Percentiles rank a stretch among this genome's conserved stretches.
Evolutionary conservation across 2,888 invertebrate species (phyloP).

Genomic region (Siphlonurus alternatus): DNA sequence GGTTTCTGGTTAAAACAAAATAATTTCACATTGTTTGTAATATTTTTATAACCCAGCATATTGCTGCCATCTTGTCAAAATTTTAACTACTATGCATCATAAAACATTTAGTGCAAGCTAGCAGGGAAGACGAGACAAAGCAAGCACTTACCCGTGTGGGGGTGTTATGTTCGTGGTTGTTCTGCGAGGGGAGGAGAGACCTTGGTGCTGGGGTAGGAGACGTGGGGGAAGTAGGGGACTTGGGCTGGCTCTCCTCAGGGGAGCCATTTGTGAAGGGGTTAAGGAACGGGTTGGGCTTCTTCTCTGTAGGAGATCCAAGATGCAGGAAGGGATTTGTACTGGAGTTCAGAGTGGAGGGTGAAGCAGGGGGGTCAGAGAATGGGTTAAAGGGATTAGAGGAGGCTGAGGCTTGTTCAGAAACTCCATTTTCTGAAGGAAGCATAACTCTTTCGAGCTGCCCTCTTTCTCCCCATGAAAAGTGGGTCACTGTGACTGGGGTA

Average conservation of each 20-base stretch:
- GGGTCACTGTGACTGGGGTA: conserved; percentile 41
- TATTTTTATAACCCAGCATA: no score
- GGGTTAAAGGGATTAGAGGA: conserved; percentile 9
- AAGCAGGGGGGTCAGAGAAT: conserved; percentile 10
- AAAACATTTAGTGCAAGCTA: no score
- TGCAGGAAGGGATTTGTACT: conserved; percentile 7
- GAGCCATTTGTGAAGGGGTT: conserved; percentile 24
- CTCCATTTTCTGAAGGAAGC: conserved; percentile 11
- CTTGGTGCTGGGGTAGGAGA: neutral
- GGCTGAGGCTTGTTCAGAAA: neutral
- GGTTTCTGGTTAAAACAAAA: no score
- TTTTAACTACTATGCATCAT: no score
- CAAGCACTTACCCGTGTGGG: neutral
- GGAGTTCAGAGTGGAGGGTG: conserved; percentile 11
- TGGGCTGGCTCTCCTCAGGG: conserved; percentile 14
- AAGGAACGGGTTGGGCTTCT: conserved; percentile 19
- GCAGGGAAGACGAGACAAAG: no score
- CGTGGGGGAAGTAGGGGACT: conserved; percentile 11
- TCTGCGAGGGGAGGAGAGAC: neutral
- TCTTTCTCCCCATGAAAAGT: conserved; percentile 33
- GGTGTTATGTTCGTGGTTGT: neutral
- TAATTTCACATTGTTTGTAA: no score
- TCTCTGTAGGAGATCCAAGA: neutral
- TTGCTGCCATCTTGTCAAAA: no score
- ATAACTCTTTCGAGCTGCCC: conserved; percentile 30